A percentile compares a stretch with the other conserved stretches of the same genome.
These are phyloP conservation scores for Budorcas taxicolor DNA, from an alignment of 2,113 vertebrate genomes.

Conservation along the genomic window DNA sequence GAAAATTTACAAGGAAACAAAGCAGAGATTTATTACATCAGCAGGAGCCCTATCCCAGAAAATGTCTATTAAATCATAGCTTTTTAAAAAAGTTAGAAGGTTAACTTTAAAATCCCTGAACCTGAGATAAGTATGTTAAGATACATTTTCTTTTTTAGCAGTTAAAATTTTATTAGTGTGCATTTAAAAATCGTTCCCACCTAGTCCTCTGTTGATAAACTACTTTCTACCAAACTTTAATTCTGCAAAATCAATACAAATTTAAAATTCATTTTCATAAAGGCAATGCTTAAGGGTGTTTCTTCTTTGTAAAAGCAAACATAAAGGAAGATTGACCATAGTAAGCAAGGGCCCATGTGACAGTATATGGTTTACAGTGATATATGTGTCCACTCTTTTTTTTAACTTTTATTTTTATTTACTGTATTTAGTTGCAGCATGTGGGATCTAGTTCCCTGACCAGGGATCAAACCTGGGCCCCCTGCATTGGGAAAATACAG, in stretches of 20 bases:
- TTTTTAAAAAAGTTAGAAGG: not conserved
- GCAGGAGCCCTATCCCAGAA: not conserved
- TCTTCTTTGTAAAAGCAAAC: not conserved
- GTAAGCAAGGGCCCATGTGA: not conserved
- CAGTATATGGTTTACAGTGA: not conserved
- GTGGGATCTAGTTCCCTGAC: not conserved
- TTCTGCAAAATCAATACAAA: not conserved
- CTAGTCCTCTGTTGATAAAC: not conserved
- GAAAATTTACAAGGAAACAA: slow-evolving; percentile 43
- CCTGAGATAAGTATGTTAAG: not conserved
- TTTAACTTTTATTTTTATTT: not conserved
- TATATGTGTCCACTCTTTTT: not conserved
- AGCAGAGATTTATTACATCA: not conserved
- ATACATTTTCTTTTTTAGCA: not conserved
- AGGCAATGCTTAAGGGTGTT: not conserved
- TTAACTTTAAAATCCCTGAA: slow-evolving; percentile 9
- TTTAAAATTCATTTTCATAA: not conserved
- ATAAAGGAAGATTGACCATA: not conserved
- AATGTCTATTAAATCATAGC: not conserved
- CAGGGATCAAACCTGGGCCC: not conserved
- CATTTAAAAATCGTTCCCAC: not conserved
- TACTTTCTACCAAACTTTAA: not conserved
- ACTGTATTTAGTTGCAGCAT: not conserved
- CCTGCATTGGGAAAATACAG: not conserved
- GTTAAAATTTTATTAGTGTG: not conserved